Percentiles rank a stretch among this genome's conserved stretches.
phyloP scores from a whole-genome alignment of 2,797 vertebrate species.

The Tadarida brasiliensis region DNA sequence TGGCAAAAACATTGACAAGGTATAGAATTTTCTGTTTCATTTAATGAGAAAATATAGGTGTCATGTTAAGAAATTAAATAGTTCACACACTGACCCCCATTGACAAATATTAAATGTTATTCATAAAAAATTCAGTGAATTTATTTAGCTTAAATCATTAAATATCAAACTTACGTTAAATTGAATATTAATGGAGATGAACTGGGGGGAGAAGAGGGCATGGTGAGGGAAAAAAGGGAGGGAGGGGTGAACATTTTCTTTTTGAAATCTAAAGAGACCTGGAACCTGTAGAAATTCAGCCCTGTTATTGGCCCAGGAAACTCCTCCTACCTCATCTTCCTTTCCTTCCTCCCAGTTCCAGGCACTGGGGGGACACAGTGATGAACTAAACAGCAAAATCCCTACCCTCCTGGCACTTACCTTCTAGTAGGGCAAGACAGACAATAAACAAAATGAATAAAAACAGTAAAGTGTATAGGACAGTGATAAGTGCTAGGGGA shows the following conservation, averaged over 20 bases:
- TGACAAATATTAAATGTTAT: neutral
- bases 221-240: neutral
- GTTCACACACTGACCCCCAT: neutral
- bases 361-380: neutral
- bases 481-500: neutral
- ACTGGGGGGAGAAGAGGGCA: neutral
- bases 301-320: neutral
- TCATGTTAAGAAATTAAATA: constrained; percentile 44
- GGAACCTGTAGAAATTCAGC: neutral
- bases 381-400: neutral
- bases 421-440: neutral
- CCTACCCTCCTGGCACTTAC: neutral
- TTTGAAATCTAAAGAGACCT: neutral
- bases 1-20: neutral
- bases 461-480: neutral
- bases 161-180: neutral
- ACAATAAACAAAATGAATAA: neutral
- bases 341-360: neutral
- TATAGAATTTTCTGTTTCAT: neutral
- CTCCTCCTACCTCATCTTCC: neutral
- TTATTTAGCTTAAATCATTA: constrained; percentile 7
- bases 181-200: neutral
- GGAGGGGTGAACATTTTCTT: neutral
- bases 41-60: constrained; percentile 14
- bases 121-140: neutral